Evolutionary conservation across 1,140 invertebrate species (phyloP).

Genomic region (Drosophila melanica): DNA sequence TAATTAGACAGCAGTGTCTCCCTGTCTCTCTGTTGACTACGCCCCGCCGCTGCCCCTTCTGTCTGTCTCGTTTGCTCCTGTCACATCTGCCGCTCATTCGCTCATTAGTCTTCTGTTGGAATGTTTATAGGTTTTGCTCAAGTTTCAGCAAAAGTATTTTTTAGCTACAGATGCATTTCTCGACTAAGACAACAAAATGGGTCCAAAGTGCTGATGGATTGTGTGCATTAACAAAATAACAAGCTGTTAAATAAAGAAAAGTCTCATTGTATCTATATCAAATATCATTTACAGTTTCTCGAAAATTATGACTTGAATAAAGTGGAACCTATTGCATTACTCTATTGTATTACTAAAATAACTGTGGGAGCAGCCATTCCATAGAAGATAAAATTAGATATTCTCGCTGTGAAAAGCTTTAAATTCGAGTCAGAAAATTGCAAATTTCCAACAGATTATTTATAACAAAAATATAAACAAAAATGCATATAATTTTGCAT

Average conservation of each 20-base stretch:
- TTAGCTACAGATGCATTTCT: slow-evolving; percentile 40
- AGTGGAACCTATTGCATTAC: too few relatives aligned
- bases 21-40: neutral
- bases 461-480: too few relatives aligned
- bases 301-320: too few relatives aligned
- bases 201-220: slow-evolving; percentile 21
- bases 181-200: slow-evolving; percentile 4
- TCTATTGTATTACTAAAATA: too few relatives aligned
- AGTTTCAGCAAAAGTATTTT: slow-evolving; percentile 50
- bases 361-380: too few relatives aligned
- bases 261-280: slow-evolving; percentile 23
- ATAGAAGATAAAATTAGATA: too few relatives aligned
- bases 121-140: slow-evolving; percentile 6
- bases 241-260: neutral
- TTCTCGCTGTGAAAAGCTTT: too few relatives aligned
- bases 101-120: slow-evolving; percentile 56
- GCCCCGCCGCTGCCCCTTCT: neutral
- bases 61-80: neutral
- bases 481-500: too few relatives aligned
- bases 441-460: too few relatives aligned
- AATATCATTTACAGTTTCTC: too few relatives aligned
- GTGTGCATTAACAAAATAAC: slow-evolving; percentile 21
- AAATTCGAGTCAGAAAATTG: too few relatives aligned
- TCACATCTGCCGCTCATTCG: slow-evolving; percentile 20
- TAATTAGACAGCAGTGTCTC: slow-evolving; percentile 55